Evolutionary conservation across 2,888 invertebrate species (phyloP).

Genomic region (Gnatocerus cornutus): DNA sequence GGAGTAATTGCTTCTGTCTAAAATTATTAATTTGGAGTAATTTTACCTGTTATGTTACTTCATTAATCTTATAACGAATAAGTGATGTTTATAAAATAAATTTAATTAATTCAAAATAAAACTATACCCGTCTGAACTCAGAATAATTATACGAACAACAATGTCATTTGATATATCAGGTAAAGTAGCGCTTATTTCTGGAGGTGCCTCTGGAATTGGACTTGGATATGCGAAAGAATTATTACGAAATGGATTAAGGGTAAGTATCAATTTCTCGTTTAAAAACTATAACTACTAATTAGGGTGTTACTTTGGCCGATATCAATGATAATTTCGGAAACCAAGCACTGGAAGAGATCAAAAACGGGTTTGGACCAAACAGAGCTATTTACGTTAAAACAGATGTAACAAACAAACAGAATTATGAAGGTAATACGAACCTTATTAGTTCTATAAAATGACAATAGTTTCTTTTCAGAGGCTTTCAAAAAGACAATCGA

Average conservation of each 20-base stretch:
- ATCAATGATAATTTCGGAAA: slow-evolving; percentile 67
- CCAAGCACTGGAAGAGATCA: slow-evolving; percentile 76
- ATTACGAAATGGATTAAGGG: slow-evolving; percentile 51
- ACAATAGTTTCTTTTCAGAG: too few relatives aligned
- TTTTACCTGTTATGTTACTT: too few relatives aligned
- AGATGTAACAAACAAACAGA: slow-evolving; percentile 35
- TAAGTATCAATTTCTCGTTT: too few relatives aligned
- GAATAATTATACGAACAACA: too few relatives aligned
- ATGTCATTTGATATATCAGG: slow-evolving; percentile 45
- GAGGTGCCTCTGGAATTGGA: slow-evolving; percentile 59
- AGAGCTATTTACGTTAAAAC: slow-evolving; percentile 78
- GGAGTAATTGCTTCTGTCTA: too few relatives aligned
- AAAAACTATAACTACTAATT: too few relatives aligned
- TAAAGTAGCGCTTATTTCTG: slow-evolving; percentile 60
- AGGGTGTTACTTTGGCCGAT: slow-evolving; percentile 41
- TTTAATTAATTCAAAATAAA: too few relatives aligned
- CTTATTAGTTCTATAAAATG: too few relatives aligned
- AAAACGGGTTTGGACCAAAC: slow-evolving; percentile 77
- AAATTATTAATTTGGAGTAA: too few relatives aligned
- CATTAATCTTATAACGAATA: too few relatives aligned
- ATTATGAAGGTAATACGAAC: slow-evolving; percentile 27
- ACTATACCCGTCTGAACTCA: too few relatives aligned
- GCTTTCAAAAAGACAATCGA: slow-evolving; percentile 81
- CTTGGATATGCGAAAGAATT: slow-evolving; percentile 54
- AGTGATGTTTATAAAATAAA: too few relatives aligned